phyloP scores from a whole-genome alignment of 1,140 invertebrate species.

The Drosophila chauvacae region DNA sequence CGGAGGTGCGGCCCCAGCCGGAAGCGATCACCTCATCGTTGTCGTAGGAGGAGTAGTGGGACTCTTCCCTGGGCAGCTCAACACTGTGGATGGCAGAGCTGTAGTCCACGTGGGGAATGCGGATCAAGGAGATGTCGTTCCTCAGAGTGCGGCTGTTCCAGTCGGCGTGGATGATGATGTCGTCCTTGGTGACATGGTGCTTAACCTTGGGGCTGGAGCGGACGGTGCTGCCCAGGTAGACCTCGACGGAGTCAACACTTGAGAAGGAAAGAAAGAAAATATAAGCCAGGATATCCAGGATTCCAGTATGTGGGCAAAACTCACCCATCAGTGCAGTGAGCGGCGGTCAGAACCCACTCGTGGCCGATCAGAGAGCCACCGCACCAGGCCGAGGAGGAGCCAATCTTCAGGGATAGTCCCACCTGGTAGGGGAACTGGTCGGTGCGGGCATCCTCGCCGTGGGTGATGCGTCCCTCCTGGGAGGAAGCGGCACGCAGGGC shows the following conservation, averaged over 20 bases:
- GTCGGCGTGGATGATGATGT: conserved; percentile 83
- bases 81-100: conserved; percentile 55
- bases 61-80: conserved; percentile 47
- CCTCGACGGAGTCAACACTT: conserved; percentile 62
- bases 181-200: conserved; percentile 52
- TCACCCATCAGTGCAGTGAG: conserved; percentile 86
- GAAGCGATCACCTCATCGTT: conserved; percentile 65
- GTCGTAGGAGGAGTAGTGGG: conserved; percentile 51
- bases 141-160: conserved; percentile 84
- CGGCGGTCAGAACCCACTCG: conserved; percentile 86
- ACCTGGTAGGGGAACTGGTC: conserved; percentile 84
- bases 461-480: conserved; percentile 71
- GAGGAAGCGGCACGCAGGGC: conserved; percentile 35
- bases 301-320: neutral
- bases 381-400: conserved; percentile 79
- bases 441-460: conserved; percentile 67
- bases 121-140: conserved; percentile 86
- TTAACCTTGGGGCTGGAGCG: conserved; percentile 64
- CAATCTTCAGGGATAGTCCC: conserved; percentile 73
- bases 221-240: conserved; percentile 59
- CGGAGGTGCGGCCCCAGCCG: conserved; percentile 79
- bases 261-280: neutral
- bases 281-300: neutral
- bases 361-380: conserved; percentile 86
- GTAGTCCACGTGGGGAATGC: conserved; percentile 71